These are phyloP conservation scores for Dilophus febrilis DNA, from an alignment of 2,888 invertebrate genomes.

Conservation along the genomic window DNA sequence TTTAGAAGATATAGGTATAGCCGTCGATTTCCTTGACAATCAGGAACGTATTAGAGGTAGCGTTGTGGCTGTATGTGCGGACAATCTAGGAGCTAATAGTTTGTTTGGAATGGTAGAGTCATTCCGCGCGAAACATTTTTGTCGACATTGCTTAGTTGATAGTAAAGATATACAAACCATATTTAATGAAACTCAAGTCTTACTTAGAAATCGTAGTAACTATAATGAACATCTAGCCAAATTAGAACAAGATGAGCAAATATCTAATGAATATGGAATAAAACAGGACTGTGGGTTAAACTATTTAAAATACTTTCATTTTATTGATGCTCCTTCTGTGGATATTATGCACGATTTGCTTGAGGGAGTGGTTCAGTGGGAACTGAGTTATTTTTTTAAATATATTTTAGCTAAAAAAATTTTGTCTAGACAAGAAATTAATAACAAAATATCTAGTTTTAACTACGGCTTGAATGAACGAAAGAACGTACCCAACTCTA, in stretches of 20 bases:
- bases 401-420: conserved; percentile 5
- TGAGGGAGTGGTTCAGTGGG: conserved; percentile 12
- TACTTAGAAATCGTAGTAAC: conserved; percentile 1
- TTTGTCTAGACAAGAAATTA: conserved; percentile 7
- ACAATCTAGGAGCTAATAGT: conserved; percentile 12
- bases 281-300: conserved; percentile 10
- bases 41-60: conserved; percentile 1
- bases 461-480: conserved; percentile 9
- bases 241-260: neutral
- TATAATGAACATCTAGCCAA: neutral
- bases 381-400: conserved; percentile 9
- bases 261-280: conserved; percentile 7
- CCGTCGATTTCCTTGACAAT: neutral
- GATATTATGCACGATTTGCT: conserved; percentile 15
- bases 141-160: conserved; percentile 11
- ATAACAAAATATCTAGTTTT: conserved; percentile 8
- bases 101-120: conserved; percentile 13
- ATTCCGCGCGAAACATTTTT: conserved; percentile 13
- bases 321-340: conserved; percentile 8
- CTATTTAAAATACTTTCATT: conserved; percentile 11
- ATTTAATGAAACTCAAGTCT: conserved; percentile 4
- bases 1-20: neutral
- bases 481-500: conserved; percentile 7
- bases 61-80: neutral
- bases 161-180: conserved; percentile 6